Base-by-base conservation (phyloP, 1,140 invertebrate species). In the Hestina assimilis region DNA sequence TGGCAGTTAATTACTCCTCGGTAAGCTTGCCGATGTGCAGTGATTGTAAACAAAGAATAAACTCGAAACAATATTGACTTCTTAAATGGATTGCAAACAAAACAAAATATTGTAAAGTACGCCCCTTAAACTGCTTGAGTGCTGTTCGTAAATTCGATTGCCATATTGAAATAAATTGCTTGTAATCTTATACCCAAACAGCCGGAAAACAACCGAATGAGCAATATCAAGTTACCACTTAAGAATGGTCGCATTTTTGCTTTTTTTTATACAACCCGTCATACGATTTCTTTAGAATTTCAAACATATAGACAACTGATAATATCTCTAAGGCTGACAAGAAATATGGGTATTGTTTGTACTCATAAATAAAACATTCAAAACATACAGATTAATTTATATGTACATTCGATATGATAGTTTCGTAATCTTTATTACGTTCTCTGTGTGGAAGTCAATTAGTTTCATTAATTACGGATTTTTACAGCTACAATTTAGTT, bases 131-230 rank as follows among this genome's bases (percentile, higher is more conserved):
- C 61, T 68, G 75, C 74, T 67, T 59, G 66, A 79, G 62, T 66
- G 70, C 70, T 58, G 66, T 79, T 77, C 77, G 72, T 84, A 83
- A 83, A 86, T 83, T 80, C 69, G 77, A 82, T 82, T 80, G 83
- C 72, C 81, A 81, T 86, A 83, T 79, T 82, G 76, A 81, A 87
- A 84, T 87, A 83, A 83, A 83, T 85, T 83, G 82, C 77, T 81
- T 85, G 84, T 85, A 87, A 87, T 85, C 82, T 79, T 85, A 87
- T 84, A 87, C 76, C 75, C 77, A 85, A 87, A 87, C 83, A 87
- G 73, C 71, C 75, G 76, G 80, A 84, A 87, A 87, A 82, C 72
- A 80, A 76, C 72, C 80, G 79, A 85, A 87, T 83, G 72, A 83
- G 80, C 75, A 72, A 74, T 87, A 81, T 87, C 77, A 63, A 67